A percentile compares a stretch with the other conserved stretches of the same genome.
Evolutionary conservation across 2,113 vertebrate genomes (phyloP).

Genomic region (Gallinago undulata): DNA sequence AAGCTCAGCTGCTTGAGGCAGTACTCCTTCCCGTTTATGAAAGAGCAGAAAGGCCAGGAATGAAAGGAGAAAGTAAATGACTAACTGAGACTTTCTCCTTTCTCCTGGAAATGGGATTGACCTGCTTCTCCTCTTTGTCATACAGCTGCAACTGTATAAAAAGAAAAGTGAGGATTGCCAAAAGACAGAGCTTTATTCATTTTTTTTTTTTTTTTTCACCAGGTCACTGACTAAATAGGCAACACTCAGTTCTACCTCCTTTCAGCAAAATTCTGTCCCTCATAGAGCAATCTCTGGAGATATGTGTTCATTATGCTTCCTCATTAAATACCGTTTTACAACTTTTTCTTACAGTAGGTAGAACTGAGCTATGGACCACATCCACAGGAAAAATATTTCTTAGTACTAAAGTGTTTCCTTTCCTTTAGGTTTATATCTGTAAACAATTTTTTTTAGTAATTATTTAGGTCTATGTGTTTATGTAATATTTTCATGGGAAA

Average conservation of each 20-base stretch:
- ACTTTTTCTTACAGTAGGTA: not conserved
- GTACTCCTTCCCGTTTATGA: not conserved
- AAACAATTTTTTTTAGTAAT: not conserved
- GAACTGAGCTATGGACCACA: not conserved
- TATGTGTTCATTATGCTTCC: not conserved
- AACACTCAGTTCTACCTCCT: not conserved
- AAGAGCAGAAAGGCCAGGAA: not conserved
- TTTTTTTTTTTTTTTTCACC: not conserved
- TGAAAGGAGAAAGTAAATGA: not conserved
- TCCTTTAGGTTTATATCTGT: not conserved
- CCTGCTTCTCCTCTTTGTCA: not conserved
- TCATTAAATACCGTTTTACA: not conserved
- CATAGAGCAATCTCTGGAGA: not conserved
- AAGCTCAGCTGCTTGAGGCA: not conserved
- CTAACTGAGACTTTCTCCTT: not conserved
- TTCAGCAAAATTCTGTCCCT: not conserved
- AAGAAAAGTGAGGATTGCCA: not conserved
- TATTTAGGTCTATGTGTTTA: not conserved
- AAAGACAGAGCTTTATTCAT: not conserved
- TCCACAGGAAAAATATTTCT: not conserved
- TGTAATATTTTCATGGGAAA: not conserved
- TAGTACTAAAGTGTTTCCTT: not conserved
- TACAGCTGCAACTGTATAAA: not conserved
- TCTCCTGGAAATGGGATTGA: conserved; percentile 3
- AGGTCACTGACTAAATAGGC: not conserved